Percentiles rank a stretch among this genome's conserved stretches.
These are phyloP conservation scores for Cardiocondyla obscurior DNA, from an alignment of 1,140 invertebrate genomes.

Conservation along the genomic window DNA sequence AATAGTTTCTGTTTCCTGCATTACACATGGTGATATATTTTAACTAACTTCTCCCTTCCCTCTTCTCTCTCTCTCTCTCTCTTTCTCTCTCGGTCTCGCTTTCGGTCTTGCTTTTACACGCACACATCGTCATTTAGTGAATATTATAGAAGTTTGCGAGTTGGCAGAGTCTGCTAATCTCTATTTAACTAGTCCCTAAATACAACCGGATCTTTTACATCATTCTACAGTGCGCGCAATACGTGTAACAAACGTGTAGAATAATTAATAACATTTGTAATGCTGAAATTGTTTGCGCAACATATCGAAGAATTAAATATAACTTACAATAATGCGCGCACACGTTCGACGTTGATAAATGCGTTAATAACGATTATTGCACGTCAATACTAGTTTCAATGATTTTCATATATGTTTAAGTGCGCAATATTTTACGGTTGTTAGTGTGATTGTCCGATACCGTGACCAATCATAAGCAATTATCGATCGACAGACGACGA, in stretches of 20 bases:
- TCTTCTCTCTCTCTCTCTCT: not conserved
- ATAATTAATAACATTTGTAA: conserved; percentile 15
- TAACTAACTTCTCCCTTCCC: conserved; percentile 8
- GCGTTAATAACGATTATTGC: conserved; percentile 1
- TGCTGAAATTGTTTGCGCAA: not conserved
- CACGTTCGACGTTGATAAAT: not conserved
- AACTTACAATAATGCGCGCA: not conserved
- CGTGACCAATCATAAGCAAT: conserved; percentile 26
- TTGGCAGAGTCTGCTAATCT: conserved; percentile 28
- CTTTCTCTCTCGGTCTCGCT: too few species aligned
- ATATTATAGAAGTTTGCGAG: conserved; percentile 43
- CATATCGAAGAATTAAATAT: not conserved
- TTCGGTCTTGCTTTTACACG: too few species aligned
- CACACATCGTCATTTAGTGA: conserved; percentile 15
- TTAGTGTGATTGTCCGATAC: not conserved
- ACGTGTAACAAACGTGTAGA: not conserved
- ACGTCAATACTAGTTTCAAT: not conserved
- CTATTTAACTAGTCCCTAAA: conserved; percentile 28
- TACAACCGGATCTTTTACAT: not conserved
- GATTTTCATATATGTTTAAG: not conserved
- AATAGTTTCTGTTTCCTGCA: not conserved
- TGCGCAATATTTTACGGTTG: conserved; percentile 6
- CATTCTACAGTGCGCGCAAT: not conserved
- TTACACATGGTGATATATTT: conserved; percentile 16
- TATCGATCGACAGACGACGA: conserved; percentile 23